Evolutionary conservation across 2,797 vertebrate species (phyloP).

Genomic region (Peromyscus aztecus): DNA sequence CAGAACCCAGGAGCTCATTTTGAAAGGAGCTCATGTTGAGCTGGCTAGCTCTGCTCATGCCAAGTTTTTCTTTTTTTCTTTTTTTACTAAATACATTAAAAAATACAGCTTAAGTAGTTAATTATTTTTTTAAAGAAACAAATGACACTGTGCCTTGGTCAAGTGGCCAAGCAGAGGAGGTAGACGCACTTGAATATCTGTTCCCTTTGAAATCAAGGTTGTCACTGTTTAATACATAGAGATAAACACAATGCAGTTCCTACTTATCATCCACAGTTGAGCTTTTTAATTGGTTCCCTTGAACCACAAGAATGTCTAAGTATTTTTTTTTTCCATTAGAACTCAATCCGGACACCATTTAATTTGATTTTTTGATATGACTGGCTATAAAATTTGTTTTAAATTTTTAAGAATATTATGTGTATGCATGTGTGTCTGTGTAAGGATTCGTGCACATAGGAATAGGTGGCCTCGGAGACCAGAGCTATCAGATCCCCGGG

Average conservation of each 20-base stretch:
- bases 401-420: too few relatives aligned
- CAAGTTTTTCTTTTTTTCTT: background rate
- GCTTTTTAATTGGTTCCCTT: background rate
- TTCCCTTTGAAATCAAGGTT: slow-evolving; percentile 16
- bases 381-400: background rate
- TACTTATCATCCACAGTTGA: background rate
- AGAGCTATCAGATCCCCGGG: background rate
- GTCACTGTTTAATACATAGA: background rate
- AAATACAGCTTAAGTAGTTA: slow-evolving; percentile 13
- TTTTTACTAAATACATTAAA: background rate
- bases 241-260: background rate
- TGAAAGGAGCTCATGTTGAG: background rate
- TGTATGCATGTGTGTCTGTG: background rate
- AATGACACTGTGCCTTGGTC: background rate
- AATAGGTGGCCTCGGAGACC: background rate
- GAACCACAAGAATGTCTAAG: background rate
- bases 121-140: background rate
- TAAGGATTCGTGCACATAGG: background rate
- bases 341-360: background rate
- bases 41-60: background rate
- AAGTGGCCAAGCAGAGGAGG: background rate
- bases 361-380: background rate
- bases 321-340: background rate
- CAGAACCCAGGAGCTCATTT: background rate
- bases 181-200: background rate